Evolutionary conservation across 2,113 vertebrate species (phyloP), one percentile per base, ranked within the genome.

Genomic region (Antechinus stuartii): DNA sequence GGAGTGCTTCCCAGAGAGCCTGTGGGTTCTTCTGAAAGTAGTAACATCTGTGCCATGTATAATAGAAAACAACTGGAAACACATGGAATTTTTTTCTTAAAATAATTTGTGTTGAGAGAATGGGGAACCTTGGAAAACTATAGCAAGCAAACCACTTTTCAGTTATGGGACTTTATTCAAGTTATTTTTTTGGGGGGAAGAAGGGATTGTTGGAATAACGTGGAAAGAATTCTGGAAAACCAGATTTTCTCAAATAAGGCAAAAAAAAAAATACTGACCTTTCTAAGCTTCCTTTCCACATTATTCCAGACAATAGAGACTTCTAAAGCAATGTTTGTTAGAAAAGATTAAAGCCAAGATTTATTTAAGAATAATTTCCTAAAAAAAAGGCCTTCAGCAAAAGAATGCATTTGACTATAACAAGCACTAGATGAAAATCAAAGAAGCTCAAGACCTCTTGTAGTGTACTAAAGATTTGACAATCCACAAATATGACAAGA

Each of bases 1-100:
- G 97, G 96, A 96, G 95, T 98, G 97, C 97, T 97, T 97, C 97
- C 97, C 97, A 98, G 96, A 97, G 96, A 98, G 97, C 97, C 97
- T 97, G 95, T 97, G 97, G 97, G 96, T 97, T 98, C 97, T 98
- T 98, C 98, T 98, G 96, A 97, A 98, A 98, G 96, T 97, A 97
- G 95, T 96, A 98, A 97, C 97, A 98, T 97, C 96, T 98, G 96
- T 97, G 97, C 95, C 94, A 91, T 0, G 55, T 89, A 97, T 47
- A 30, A 55, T 76, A 98, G 97, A 94, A 96, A 97, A 98, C 96
- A 97, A 97, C 96, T 49, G 53, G 93, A 92, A 97, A 97, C 89
- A 94, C n/a, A 95, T 92, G 97, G 89, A 94, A 97, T 93, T 97
- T 97, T 90, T 68, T 1, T 93, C 96, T 94, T 91, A 92, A 97